Evolutionary conservation across 2,113 vertebrate species (phyloP).

Genomic region (Triplophysa siluroides): DNA sequence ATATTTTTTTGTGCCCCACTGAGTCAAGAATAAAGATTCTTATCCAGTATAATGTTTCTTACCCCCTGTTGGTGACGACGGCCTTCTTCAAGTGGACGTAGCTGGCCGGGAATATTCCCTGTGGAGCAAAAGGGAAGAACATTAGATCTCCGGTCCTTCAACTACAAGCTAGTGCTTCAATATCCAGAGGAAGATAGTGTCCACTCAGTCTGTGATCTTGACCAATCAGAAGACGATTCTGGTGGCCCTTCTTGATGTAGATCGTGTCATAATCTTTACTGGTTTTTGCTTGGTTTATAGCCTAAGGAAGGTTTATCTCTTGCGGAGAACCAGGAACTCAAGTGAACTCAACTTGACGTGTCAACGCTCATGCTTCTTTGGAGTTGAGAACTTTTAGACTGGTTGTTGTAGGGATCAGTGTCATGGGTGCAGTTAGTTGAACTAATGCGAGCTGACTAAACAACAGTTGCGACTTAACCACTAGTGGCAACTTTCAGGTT

Average conservation of each 20-base stretch:
- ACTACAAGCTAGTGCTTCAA: neutral
- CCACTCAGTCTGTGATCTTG: neutral
- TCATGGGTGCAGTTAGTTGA: neutral
- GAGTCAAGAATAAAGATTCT: neutral
- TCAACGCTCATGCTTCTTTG: neutral
- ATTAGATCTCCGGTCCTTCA: neutral
- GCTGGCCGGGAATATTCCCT: constrained; percentile 74
- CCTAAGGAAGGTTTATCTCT: neutral
- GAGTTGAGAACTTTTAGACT: neutral
- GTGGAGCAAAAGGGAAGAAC: constrained; percentile 34
- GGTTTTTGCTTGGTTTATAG: neutral
- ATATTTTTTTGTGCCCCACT: neutral
- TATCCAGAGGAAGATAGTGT: neutral
- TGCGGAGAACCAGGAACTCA: neutral
- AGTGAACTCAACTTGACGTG: neutral
- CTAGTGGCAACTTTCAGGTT: neutral
- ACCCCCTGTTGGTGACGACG: constrained; percentile 73
- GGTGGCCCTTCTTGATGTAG: neutral
- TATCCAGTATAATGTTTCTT: constrained; percentile 46
- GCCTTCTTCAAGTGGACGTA: constrained; percentile 75
- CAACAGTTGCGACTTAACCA: neutral
- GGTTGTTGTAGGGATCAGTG: neutral
- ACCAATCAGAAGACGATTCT: neutral
- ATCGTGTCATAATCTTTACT: constrained; percentile 13
- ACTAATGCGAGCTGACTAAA: neutral